phyloP scores from a whole-genome alignment of 2,888 invertebrate species.

The Lasioglossum lativentre region DNA sequence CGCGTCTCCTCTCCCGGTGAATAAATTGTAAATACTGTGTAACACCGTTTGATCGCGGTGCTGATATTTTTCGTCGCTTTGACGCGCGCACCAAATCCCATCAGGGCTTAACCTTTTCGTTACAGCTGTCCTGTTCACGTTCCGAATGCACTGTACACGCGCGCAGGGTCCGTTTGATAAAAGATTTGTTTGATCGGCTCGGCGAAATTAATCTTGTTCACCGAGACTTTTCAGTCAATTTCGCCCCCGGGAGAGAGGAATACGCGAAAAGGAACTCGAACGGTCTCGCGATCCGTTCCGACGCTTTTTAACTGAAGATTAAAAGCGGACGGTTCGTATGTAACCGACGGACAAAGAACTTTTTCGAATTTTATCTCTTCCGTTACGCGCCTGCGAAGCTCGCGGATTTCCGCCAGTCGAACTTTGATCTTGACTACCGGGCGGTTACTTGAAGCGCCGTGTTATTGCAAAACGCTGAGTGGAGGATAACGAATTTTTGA shows the following conservation, averaged over 20 bases:
- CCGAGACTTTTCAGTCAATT: not conserved
- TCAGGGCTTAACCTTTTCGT: slow-evolving; percentile 19
- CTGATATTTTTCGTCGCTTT: slow-evolving; percentile 18
- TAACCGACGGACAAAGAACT: not conserved
- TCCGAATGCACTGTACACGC: not conserved
- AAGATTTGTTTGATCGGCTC: slow-evolving; percentile 12
- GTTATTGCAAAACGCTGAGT: not conserved
- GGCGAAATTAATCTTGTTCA: slow-evolving; percentile 8
- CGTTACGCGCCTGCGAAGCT: not conserved
- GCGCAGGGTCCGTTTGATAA: slow-evolving; percentile 4
- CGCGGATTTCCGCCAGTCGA: not conserved
- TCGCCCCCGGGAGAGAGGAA: not conserved
- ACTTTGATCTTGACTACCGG: not conserved
- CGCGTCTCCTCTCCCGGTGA: not conserved
- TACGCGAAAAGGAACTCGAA: not conserved
- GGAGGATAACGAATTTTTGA: not conserved
- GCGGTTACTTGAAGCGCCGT: not conserved
- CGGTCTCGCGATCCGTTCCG: not conserved
- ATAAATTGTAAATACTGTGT: slow-evolving; percentile 33
- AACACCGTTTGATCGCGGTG: slow-evolving; percentile 21
- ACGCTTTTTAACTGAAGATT: not conserved
- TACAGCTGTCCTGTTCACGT: slow-evolving; percentile 4
- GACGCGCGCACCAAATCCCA: slow-evolving; percentile 16
- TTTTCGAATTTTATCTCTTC: not conserved
- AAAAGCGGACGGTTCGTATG: not conserved